A percentile compares a stretch with the other conserved stretches of the same genome.
These are phyloP conservation scores for Zoanthus sansibaricus DNA, from an alignment of 92 coral and sea anemone species.

Conservation along the genomic window DNA sequence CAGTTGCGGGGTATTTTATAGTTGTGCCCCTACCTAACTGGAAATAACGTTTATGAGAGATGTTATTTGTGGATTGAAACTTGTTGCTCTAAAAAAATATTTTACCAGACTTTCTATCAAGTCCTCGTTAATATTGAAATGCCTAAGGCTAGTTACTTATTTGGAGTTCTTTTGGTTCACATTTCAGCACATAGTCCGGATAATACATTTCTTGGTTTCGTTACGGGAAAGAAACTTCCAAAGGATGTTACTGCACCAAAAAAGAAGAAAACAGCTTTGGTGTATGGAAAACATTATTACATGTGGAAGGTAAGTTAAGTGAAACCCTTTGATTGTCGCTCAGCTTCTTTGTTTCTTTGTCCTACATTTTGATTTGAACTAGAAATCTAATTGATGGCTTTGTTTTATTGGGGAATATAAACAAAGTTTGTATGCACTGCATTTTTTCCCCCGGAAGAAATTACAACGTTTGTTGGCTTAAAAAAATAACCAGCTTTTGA, in stretches of 20 bases:
- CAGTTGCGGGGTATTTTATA: too few relatives aligned
- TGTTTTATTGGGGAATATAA: too few relatives aligned
- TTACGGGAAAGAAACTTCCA: slow-evolving; percentile 75
- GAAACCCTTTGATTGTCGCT: neutral
- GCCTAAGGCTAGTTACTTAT: neutral
- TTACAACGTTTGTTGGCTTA: too few relatives aligned
- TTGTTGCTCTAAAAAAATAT: too few relatives aligned
- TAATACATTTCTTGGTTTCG: slow-evolving; percentile 97
- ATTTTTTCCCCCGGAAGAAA: too few relatives aligned
- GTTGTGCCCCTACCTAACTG: too few relatives aligned
- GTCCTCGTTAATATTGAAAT: neutral
- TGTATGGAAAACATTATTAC: slow-evolving; percentile 90
- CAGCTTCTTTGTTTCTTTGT: neutral
- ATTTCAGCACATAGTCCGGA: slow-evolving; percentile 97
- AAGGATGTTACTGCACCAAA: slow-evolving; percentile 32
- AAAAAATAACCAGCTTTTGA: too few relatives aligned
- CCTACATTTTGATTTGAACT: neutral
- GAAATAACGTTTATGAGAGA: too few relatives aligned
- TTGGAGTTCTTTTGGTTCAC: neutral
- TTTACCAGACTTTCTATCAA: too few relatives aligned
- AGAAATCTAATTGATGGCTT: too few relatives aligned
- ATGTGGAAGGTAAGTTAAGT: slow-evolving; percentile 86
- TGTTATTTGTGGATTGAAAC: too few relatives aligned
- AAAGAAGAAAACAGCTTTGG: slow-evolving; percentile 72
- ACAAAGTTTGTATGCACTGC: too few relatives aligned